These are phyloP conservation scores for Strix occidentalis DNA, from an alignment of 2,797 vertebrate genomes.

Conservation along the genomic window DNA sequence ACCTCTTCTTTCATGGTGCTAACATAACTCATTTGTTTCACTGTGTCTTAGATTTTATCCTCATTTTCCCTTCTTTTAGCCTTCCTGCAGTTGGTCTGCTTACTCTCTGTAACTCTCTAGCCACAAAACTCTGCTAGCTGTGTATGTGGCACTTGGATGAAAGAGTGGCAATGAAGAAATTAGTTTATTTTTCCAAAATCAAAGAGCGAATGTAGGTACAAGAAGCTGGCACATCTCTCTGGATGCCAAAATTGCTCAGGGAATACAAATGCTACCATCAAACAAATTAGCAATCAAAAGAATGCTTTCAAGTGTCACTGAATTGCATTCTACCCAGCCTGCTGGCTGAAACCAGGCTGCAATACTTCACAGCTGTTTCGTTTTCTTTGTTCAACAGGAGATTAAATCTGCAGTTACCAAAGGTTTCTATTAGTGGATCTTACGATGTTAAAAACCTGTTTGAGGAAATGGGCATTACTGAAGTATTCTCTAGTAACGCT, in stretches of 20 bases:
- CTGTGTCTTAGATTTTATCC: background rate
- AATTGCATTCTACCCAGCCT: background rate
- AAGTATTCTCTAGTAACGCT: conserved; percentile 39
- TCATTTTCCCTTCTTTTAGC: background rate
- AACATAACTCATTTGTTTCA: background rate
- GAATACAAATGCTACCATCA: background rate
- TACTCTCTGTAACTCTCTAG: background rate
- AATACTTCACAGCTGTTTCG: background rate
- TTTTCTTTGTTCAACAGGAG: conserved; percentile 40
- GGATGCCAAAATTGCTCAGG: background rate
- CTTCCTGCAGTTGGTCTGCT: background rate
- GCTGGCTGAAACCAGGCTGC: background rate
- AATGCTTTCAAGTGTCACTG: background rate
- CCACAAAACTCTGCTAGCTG: background rate
- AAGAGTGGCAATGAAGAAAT: background rate
- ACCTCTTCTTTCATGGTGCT: background rate
- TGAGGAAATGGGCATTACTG: conserved; percentile 44
- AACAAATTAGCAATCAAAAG: background rate
- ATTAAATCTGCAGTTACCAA: conserved; percentile 33
- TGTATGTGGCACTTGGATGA: background rate
- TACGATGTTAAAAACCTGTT: conserved; percentile 4
- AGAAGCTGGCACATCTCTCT: background rate
- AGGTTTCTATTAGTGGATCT: conserved; percentile 40
- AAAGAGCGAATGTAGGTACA: background rate
- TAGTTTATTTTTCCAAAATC: background rate